A percentile compares a stretch with the other conserved stretches of the same genome.
Evolutionary conservation across 2,888 invertebrate species (phyloP).

Genomic region (Drosophila pseudotalamancana): DNA sequence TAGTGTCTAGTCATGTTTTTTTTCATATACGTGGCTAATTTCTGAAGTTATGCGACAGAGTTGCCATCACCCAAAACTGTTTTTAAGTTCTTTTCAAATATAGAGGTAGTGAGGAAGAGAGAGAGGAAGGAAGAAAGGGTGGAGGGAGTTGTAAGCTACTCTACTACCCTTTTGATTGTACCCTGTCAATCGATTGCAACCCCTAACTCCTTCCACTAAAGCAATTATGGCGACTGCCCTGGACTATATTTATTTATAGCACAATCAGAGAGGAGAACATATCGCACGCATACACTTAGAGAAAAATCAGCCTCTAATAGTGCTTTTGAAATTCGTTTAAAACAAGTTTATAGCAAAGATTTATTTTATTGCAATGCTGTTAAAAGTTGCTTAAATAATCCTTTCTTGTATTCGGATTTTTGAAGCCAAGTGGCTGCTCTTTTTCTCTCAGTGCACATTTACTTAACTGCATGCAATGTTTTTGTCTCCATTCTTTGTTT

Average conservation of each 20-base stretch:
- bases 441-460: too few species aligned
- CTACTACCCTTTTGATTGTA: neutral
- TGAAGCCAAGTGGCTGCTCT: too few species aligned
- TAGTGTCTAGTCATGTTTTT: constrained; percentile 52
- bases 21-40: constrained; percentile 15
- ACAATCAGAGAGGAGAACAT: neutral
- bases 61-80: constrained; percentile 3
- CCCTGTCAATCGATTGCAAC: constrained; percentile 21
- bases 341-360: neutral
- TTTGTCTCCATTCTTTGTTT: constrained; percentile 39
- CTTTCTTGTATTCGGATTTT: neutral
- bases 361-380: neutral
- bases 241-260: constrained; percentile 2
- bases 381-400: too few species aligned
- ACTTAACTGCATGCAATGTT: constrained; percentile 34
- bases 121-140: neutral
- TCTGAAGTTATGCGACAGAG: constrained; percentile 22
- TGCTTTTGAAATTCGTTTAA: too few species aligned
- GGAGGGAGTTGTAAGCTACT: neutral
- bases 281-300: constrained; percentile 5
- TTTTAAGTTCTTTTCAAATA: constrained; percentile 5
- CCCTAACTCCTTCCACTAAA: constrained; percentile 15
- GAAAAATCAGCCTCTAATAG: neutral
- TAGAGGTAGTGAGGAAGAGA: neutral
- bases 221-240: constrained; percentile 15